Conservation (phyloP, 2,888 invertebrate genomes). For the Anorthoa munda region DNA sequence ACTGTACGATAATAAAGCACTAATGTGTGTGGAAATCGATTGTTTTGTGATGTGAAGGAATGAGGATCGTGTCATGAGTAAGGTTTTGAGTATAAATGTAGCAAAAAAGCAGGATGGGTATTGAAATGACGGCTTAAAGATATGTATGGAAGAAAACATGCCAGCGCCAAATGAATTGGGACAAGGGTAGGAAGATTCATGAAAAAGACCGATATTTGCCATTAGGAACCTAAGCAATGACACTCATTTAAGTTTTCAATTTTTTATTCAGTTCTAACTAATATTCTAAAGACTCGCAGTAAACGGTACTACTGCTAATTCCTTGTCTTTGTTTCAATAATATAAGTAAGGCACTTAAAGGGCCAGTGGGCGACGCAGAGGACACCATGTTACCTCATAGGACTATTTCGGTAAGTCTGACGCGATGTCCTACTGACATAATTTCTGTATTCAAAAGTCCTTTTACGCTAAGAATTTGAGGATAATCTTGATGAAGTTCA, state of each 20-base stretch:
- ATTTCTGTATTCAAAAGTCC: slow-evolving; percentile 44
- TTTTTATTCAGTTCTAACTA: too few species aligned
- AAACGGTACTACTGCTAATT: slow-evolving; percentile 42
- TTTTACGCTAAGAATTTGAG: slow-evolving; percentile 9
- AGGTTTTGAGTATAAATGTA: background rate
- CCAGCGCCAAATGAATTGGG: too few species aligned
- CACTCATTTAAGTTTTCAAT: too few species aligned
- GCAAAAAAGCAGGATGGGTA: too few species aligned
- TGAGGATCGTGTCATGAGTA: background rate
- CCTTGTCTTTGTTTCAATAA: slow-evolving; percentile 34
- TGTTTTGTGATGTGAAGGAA: background rate
- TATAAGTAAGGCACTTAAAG: slow-evolving; percentile 46
- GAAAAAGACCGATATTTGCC: too few species aligned
- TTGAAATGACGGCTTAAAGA: too few species aligned
- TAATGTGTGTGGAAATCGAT: background rate
- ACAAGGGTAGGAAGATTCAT: too few species aligned
- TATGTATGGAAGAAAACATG: too few species aligned
- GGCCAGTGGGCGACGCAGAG: slow-evolving; percentile 57
- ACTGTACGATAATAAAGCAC: background rate
- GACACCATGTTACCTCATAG: slow-evolving; percentile 50
- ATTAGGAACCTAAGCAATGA: too few species aligned
- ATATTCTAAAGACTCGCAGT: background rate
- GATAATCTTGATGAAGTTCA: slow-evolving; percentile 21
- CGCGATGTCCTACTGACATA: slow-evolving; percentile 43
- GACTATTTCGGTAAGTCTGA: slow-evolving; percentile 53